Conservation (phyloP, 1,140 invertebrate species). For the Alviniconcha marisindica region DNA sequence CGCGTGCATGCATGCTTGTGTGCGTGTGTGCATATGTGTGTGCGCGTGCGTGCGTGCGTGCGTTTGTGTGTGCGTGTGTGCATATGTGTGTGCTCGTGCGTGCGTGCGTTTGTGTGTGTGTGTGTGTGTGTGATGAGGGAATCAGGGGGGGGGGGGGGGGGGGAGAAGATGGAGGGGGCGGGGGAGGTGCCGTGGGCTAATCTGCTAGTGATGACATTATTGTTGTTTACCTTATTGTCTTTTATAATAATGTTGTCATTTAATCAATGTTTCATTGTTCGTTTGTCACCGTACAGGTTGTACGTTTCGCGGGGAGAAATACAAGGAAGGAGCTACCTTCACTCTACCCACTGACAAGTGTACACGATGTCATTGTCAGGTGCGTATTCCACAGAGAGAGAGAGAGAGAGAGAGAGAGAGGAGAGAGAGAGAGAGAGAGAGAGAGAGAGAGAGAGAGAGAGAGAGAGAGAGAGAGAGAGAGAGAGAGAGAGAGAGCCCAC, state of each 20-base stretch:
- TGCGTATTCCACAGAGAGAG: slow-evolving; percentile 50
- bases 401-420: too few species aligned
- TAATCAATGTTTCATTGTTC: neutral
- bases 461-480: too few species aligned
- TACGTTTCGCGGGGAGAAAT: slow-evolving; percentile 59
- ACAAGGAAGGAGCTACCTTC: slow-evolving; percentile 65
- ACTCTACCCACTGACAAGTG: slow-evolving; percentile 64
- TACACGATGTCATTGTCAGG: slow-evolving; percentile 68
- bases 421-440: too few species aligned
- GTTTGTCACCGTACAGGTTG: slow-evolving; percentile 58
- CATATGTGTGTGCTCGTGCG: too few species aligned
- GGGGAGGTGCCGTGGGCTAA: neutral
- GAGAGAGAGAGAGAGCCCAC: too few species aligned
- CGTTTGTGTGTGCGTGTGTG: neutral
- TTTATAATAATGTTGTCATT: neutral
- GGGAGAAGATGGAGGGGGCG: neutral
- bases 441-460: too few species aligned
- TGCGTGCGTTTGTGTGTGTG: too few species aligned
- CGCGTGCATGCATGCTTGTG: neutral
- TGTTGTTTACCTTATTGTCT: neutral
- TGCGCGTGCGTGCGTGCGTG: neutral
- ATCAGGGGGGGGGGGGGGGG: neutral
- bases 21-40: neutral
- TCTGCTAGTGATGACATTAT: too few species aligned
- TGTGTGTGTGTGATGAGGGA: neutral